These are phyloP conservation scores for Smittia sp. DNA, from an alignment of 2,888 invertebrate species.

Conservation along the genomic window DNA sequence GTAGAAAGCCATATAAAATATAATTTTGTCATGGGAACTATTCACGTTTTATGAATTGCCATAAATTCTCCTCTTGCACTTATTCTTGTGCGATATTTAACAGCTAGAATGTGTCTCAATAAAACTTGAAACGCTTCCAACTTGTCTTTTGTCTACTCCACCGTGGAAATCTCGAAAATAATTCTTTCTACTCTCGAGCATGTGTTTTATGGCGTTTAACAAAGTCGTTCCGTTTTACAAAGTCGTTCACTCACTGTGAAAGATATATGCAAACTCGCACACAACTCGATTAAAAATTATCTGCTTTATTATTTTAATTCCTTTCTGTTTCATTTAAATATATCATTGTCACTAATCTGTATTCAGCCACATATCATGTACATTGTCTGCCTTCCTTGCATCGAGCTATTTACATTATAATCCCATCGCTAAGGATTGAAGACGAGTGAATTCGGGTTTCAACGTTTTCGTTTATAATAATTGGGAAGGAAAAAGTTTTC, in stretches of 20 bases:
- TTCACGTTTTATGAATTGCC: slow-evolving; percentile 37
- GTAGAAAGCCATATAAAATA: slow-evolving; percentile 40
- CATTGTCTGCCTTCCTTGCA: neutral
- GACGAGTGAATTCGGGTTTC: neutral
- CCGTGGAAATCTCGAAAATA: slow-evolving; percentile 16
- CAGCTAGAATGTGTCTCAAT: slow-evolving; percentile 25
- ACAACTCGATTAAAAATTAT: slow-evolving; percentile 14
- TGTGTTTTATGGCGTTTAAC: slow-evolving; percentile 34
- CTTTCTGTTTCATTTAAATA: slow-evolving; percentile 17
- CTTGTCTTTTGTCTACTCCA: neutral
- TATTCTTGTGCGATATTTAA: slow-evolving; percentile 30
- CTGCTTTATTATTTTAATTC: slow-evolving; percentile 15
- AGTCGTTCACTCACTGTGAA: neutral
- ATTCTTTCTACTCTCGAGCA: neutral
- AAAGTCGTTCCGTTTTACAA: slow-evolving; percentile 7
- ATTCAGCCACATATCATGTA: neutral
- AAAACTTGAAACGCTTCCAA: slow-evolving; percentile 12
- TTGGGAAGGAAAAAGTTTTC: neutral
- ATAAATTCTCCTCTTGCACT: slow-evolving; percentile 34
- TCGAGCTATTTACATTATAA: slow-evolving; percentile 12
- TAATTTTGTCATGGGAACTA: slow-evolving; percentile 40
- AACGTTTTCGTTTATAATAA: neutral
- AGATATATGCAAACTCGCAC: neutral
- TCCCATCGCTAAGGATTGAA: neutral
- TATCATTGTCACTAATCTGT: slow-evolving; percentile 20